phyloP scores from a whole-genome alignment of 2,113 vertebrate genomes.

The Muntiacus muntjak region DNA sequence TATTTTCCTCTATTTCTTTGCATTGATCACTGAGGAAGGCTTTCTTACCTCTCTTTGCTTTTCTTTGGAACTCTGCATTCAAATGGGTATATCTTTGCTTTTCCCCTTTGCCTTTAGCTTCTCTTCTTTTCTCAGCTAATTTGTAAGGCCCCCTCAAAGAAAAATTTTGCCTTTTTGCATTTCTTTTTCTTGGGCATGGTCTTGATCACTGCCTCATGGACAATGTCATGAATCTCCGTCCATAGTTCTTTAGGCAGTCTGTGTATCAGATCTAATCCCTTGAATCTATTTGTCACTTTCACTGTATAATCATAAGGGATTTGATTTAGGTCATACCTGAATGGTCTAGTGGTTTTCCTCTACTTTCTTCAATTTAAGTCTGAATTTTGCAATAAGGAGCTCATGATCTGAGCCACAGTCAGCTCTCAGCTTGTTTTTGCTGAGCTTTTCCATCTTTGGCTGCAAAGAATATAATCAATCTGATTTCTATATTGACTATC shows the following conservation, averaged over 20 bases:
- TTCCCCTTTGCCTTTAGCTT: neutral
- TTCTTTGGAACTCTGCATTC: neutral
- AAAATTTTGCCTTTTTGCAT: neutral
- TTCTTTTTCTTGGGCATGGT: neutral
- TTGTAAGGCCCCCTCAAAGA: neutral
- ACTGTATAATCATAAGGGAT: neutral
- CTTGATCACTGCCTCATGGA: neutral
- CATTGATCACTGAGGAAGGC: neutral
- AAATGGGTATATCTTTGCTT: neutral
- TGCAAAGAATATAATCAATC: neutral
- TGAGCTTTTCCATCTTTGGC: neutral
- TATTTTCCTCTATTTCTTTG: neutral
- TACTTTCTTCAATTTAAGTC: neutral
- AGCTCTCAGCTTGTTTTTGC: neutral
- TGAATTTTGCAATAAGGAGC: neutral
- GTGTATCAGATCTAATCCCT: neutral
- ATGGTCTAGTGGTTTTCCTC: neutral
- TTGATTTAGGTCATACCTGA: neutral
- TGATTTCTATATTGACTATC: neutral
- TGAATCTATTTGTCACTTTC: neutral
- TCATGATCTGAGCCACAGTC: neutral
- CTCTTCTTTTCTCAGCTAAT: neutral
- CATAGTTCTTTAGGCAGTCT: neutral
- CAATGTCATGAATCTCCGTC: neutral
- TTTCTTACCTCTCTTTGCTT: neutral